Evolutionary conservation across 2,888 invertebrate species (phyloP).

Genomic region (Arge pagana): DNA sequence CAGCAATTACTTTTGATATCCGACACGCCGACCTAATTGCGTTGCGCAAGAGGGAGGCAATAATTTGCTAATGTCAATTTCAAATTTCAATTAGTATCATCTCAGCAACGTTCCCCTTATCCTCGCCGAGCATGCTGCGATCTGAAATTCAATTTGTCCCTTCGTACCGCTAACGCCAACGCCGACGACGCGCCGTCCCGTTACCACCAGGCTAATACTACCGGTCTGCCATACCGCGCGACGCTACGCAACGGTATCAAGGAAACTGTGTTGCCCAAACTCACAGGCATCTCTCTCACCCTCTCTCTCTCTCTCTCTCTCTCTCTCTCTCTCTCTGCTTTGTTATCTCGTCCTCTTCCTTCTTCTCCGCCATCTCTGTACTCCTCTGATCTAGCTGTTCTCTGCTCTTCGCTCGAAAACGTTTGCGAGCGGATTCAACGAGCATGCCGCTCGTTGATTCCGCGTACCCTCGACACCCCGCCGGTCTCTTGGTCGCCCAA

Average conservation of each 20-base stretch:
- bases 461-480: slow-evolving; percentile 12
- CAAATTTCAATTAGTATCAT: slow-evolving; percentile 60
- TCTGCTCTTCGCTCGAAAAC: slow-evolving; percentile 3
- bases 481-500: slow-evolving; percentile 30
- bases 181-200: slow-evolving; percentile 11
- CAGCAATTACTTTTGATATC: slow-evolving; percentile 57
- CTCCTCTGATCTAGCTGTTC: too few species aligned
- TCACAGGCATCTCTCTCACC: slow-evolving; percentile 4
- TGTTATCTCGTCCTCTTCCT: slow-evolving; percentile 3
- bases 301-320: not conserved
- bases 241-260: not conserved
- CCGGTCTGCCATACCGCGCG: not conserved
- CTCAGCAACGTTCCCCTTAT: slow-evolving; percentile 49
- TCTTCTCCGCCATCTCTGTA: not conserved
- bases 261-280: not conserved
- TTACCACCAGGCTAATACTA: not conserved
- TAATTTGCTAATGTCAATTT: slow-evolving; percentile 60
- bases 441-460: slow-evolving; percentile 12
- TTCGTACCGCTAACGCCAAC: slow-evolving; percentile 42
- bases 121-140: slow-evolving; percentile 53
- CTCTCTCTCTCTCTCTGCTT: not conserved
- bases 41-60: slow-evolving; percentile 49
- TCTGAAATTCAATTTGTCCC: slow-evolving; percentile 59
- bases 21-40: slow-evolving; percentile 55
- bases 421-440: slow-evolving; percentile 9